Evolutionary conservation across 1,140 invertebrate species (phyloP).

Genomic region (Thalassaphorura encarpata): DNA sequence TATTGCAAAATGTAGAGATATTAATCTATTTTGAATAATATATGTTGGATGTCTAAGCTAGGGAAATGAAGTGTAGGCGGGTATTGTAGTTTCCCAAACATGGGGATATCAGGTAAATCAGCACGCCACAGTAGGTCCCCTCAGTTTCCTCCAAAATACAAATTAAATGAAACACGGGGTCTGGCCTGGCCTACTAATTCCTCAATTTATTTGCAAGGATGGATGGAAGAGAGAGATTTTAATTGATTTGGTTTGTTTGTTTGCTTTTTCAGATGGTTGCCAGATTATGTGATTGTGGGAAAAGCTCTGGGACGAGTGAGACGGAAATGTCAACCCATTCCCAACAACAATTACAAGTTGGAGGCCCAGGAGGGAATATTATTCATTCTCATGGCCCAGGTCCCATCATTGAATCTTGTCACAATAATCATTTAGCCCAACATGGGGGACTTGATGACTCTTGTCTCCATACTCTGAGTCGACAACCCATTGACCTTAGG

Average conservation of each 20-base stretch:
- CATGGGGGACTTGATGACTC: slow-evolving; percentile 19
- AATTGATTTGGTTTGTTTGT: slow-evolving; percentile 5
- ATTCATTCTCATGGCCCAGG: not conserved
- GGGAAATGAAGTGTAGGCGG: too few relatives aligned
- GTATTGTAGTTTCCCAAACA: too few relatives aligned
- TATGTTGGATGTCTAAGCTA: too few relatives aligned
- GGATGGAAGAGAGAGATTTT: not conserved
- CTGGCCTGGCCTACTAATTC: too few relatives aligned
- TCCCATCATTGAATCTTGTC: slow-evolving; percentile 22
- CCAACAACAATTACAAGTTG: slow-evolving; percentile 25
- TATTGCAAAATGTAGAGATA: too few relatives aligned
- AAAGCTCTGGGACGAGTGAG: slow-evolving; percentile 25
- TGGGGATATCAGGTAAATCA: too few relatives aligned
- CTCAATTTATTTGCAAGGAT: not conserved
- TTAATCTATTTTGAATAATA: too few relatives aligned
- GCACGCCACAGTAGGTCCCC: too few relatives aligned
- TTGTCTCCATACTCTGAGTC: slow-evolving; percentile 24
- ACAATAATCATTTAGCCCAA: slow-evolving; percentile 28
- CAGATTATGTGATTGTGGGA: slow-evolving; percentile 33
- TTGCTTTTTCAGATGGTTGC: slow-evolving; percentile 25
- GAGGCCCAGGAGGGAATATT: not conserved
- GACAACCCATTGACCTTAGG: slow-evolving; percentile 25
- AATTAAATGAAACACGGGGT: too few relatives aligned
- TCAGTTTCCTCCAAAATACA: too few relatives aligned
- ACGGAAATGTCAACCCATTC: slow-evolving; percentile 33